Evolutionary conservation across 2,113 vertebrate species (phyloP).

Genomic region (Stercorarius parasiticus): DNA sequence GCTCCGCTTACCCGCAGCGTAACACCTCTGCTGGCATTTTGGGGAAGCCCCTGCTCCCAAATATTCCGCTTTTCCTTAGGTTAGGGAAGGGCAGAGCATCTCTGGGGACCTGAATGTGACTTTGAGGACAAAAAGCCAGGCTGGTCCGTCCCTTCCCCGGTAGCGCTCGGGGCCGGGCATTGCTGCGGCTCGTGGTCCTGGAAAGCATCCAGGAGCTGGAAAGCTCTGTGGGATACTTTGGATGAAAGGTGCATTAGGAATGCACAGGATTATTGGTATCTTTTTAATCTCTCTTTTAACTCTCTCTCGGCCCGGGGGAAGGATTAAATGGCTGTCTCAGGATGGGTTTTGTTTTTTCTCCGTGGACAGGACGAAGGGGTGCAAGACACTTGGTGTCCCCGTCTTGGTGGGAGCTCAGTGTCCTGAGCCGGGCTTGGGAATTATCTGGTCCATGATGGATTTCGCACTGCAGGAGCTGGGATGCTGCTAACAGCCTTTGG

Average conservation of each 20-base stretch:
- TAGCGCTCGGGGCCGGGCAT: background rate
- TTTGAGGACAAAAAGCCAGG: background rate
- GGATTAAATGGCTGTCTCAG: background rate
- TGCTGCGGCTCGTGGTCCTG: background rate
- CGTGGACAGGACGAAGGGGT: accelerated
- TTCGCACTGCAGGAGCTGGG: accelerated
- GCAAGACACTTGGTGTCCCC: background rate
- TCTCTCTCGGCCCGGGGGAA: background rate
- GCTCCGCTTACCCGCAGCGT: background rate
- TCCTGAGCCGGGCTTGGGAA: background rate
- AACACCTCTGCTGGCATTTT: background rate
- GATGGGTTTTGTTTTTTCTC: background rate
- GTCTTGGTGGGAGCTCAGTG: accelerated
- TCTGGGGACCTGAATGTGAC: background rate
- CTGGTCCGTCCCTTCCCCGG: background rate
- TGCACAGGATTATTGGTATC: background rate
- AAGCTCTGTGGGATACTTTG: background rate
- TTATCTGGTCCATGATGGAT: background rate
- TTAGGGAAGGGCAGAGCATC: background rate
- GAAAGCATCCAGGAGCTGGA: background rate
- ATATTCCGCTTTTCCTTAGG: accelerated
- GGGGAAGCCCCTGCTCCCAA: background rate
- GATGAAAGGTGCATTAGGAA: slow-evolving; percentile 23
- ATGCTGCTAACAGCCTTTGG: background rate
- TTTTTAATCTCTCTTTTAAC: slow-evolving; percentile 33